Evolutionary conservation across 2,888 invertebrate species (phyloP), one percentile per base, ranked within the genome.

Genomic region (Bugula neritina): DNA sequence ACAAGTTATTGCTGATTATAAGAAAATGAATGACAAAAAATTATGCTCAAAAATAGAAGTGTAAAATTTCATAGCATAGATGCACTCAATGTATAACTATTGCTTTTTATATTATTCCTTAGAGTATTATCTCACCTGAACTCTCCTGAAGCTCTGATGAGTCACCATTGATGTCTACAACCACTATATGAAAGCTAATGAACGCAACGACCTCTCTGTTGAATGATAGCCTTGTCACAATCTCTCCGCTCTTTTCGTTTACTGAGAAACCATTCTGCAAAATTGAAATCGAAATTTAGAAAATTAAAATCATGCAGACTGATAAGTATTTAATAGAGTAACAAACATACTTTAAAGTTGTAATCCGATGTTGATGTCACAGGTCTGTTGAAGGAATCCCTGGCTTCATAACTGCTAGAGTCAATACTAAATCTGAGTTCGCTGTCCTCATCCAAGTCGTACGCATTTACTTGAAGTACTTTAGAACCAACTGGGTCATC

Each of bases 401-500:
- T 63, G 31, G 63, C 63, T 5, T 21, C 2, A 31, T 31, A 63
- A n/a, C 34, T 63, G 21, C 31, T 31, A 63, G 31, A 3, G 5
- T 31, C 31, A 13, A 63, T 63, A 34, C 27, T 34, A 31, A 31
- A 63, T 63, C 63, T 63, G 17, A 63, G 63, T 5, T 29, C 63
- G 31, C 63, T 63, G 2, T 31, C 63, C 13, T 13, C 31, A 31
- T 63, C 63, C 27, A 63, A 3, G 31, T 63, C 63, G 31, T 31
- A 63, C n/a, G 63, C 63, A 63, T 63, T 63, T n/a, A 63, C 63
- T 31, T 63, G 29, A 13, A 63, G 27, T 10, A 63, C 63, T n/a
- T 63, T 63, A 27, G 63, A 63, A 13, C 63, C 63, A 25, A 63
- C 34, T 2, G 63, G 63, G 13, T 21, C 17, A 27, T 27, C 63